Percentiles rank a stretch among this genome's conserved stretches.
phyloP scores from a whole-genome alignment of 2,797 vertebrate species.

The Lerista edwardsae region DNA sequence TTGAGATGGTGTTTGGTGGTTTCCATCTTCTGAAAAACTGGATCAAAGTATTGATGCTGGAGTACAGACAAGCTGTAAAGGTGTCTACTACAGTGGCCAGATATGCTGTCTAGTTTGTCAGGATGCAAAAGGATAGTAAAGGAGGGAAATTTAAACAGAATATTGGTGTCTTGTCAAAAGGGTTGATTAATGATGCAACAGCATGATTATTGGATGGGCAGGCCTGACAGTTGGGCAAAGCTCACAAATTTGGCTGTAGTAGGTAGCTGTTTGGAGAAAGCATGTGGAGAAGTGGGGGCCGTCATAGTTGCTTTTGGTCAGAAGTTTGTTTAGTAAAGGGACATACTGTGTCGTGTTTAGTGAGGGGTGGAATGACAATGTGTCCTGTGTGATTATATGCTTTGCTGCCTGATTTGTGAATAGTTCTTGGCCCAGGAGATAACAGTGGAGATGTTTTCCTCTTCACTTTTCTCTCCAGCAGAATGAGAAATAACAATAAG shows the following conservation, averaged over 20 bases:
- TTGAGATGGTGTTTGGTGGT: too few relatives aligned
- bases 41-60: too few relatives aligned
- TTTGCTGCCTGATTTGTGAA: background rate
- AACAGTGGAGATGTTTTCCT: background rate
- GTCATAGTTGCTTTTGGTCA: background rate
- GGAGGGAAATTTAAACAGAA: too few relatives aligned
- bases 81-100: too few relatives aligned
- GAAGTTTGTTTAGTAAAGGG: background rate
- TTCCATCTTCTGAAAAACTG: too few relatives aligned
- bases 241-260: background rate
- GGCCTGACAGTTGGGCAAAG: background rate
- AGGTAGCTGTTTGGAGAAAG: background rate
- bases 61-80: too few relatives aligned
- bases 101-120: too few relatives aligned
- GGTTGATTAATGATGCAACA: background rate
- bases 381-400: background rate
- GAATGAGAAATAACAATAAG: background rate
- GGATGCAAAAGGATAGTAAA: too few relatives aligned
- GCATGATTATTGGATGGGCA: background rate
- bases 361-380: background rate
- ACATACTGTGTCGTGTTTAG: background rate
- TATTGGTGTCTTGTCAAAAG: too few relatives aligned
- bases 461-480: background rate
- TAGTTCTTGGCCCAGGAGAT: background rate
- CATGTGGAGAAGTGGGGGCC: background rate